Conservation (phyloP, 2,113 vertebrate genomes). For the Dermatemys mawii region DNA sequence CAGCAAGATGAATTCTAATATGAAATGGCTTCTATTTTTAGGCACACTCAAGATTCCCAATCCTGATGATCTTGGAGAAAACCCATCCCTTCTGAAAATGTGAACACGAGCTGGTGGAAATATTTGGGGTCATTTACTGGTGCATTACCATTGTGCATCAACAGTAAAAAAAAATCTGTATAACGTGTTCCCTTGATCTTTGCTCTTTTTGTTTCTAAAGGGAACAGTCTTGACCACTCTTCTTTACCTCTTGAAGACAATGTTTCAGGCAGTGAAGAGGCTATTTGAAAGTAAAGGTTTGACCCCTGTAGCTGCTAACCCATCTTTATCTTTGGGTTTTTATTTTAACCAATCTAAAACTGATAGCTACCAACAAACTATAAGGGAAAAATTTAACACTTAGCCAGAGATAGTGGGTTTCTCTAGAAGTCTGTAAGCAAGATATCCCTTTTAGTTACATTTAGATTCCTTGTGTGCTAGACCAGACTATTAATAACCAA, state of each 20-base stretch:
- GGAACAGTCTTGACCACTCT: background rate
- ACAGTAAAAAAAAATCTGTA: background rate
- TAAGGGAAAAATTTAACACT: background rate
- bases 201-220: background rate
- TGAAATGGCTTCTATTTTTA: background rate
- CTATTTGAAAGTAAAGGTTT: background rate
- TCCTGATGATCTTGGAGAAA: background rate
- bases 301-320: background rate
- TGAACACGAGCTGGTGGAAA: background rate
- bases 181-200: background rate
- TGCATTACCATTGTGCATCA: background rate
- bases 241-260: background rate
- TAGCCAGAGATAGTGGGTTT: background rate
- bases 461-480: background rate
- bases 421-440: background rate
- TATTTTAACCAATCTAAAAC: background rate
- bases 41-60: background rate
- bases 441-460: background rate
- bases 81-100: background rate
- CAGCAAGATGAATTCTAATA: background rate
- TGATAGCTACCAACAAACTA: slow-evolving; percentile 34
- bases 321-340: background rate
- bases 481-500: background rate
- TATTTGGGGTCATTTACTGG: background rate
- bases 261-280: background rate